A percentile compares a stretch with the other conserved stretches of the same genome.
phyloP scores from a whole-genome alignment of 1,140 invertebrate species.

The Drosophila arizonae region DNA sequence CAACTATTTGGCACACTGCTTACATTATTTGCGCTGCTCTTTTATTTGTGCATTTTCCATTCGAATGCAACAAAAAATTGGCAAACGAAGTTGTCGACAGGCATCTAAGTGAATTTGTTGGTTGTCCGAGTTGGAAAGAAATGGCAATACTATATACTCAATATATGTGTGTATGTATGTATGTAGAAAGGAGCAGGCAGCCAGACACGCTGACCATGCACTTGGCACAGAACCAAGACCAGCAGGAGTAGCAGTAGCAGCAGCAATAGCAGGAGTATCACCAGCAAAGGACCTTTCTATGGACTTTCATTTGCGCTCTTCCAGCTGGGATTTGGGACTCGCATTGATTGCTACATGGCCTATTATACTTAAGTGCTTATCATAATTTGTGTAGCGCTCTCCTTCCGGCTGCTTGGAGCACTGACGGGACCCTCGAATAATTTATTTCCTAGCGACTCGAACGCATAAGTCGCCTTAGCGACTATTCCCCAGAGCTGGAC shows the following conservation, averaged over 20 bases:
- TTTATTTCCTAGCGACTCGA: slow-evolving; percentile 27
- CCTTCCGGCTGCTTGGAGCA: slow-evolving; percentile 7
- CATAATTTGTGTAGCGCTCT: slow-evolving; percentile 66
- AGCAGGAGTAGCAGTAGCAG: background rate
- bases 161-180: too few species aligned
- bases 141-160: background rate
- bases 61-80: slow-evolving; percentile 52
- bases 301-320: slow-evolving; percentile 49
- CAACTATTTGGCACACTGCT: slow-evolving; percentile 66
- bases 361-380: slow-evolving; percentile 76
- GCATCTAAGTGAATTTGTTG: slow-evolving; percentile 72
- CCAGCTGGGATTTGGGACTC: slow-evolving; percentile 31
- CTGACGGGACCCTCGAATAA: slow-evolving; percentile 27
- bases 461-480: slow-evolving; percentile 59
- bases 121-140: slow-evolving; percentile 20
- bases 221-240: slow-evolving; percentile 55
- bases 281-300: slow-evolving; percentile 9
- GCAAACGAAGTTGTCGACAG: slow-evolving; percentile 64
- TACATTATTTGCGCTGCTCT: slow-evolving; percentile 43
- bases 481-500: slow-evolving; percentile 45
- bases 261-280: slow-evolving; percentile 1
- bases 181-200: slow-evolving; percentile 5
- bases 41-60: slow-evolving; percentile 50
- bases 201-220: slow-evolving; percentile 54
- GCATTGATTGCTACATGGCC: slow-evolving; percentile 70